Percentiles rank a stretch among this genome's conserved stretches.
These are phyloP conservation scores for Coptodon bakossiorum DNA, from an alignment of 2,113 vertebrate genomes.

Conservation along the genomic window DNA sequence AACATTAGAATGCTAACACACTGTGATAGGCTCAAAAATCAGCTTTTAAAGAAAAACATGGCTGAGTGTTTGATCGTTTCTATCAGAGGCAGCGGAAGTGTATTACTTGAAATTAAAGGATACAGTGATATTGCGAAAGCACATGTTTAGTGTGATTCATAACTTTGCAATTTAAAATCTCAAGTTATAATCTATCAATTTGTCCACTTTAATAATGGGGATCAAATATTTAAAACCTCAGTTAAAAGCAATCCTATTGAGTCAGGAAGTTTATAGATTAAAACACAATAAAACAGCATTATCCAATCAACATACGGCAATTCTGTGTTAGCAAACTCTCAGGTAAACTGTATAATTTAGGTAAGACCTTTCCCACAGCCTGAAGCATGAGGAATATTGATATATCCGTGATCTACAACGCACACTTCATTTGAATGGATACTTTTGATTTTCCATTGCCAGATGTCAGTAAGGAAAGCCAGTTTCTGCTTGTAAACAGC, in stretches of 20 bases:
- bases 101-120: neutral
- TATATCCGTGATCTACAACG: neutral
- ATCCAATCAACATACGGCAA: accelerated
- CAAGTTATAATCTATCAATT: neutral
- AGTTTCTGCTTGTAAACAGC: neutral
- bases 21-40: neutral
- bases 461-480: neutral
- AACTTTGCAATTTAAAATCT: neutral
- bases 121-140: neutral
- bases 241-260: neutral
- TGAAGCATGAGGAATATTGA: neutral
- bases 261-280: neutral
- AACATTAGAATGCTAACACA: accelerated
- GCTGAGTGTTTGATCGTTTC: neutral
- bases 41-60: neutral
- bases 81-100: accelerated
- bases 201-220: neutral
- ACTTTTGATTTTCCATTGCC: neutral
- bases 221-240: neutral
- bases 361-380: neutral
- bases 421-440: neutral
- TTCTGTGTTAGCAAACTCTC: neutral
- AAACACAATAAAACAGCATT: neutral
- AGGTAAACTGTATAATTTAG: neutral
- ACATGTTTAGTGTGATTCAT: neutral